Evolutionary conservation across 2,113 vertebrate species (phyloP).

Genomic region (Hemiprocne comata): DNA sequence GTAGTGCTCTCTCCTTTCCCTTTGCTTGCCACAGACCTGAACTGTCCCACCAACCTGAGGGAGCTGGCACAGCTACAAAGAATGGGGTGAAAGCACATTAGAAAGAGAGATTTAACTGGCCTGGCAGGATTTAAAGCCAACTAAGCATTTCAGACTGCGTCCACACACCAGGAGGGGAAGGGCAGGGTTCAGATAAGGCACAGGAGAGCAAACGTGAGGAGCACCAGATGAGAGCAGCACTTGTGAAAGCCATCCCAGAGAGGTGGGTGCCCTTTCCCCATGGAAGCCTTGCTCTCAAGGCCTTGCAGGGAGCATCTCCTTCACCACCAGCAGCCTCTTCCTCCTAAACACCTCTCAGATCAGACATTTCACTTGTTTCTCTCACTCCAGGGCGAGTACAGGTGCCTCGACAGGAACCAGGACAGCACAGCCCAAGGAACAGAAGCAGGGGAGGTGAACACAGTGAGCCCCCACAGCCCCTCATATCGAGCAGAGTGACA

Average conservation of each 20-base stretch:
- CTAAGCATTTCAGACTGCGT: neutral
- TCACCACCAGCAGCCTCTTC: neutral
- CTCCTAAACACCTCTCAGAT: neutral
- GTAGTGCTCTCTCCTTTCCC: neutral
- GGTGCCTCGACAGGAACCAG: neutral
- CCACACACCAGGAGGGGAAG: neutral
- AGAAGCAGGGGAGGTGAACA: neutral
- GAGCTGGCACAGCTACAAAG: neutral
- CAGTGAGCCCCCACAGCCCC: too few species aligned
- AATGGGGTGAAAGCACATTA: neutral
- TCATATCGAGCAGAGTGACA: rapidly evolving
- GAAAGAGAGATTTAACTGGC: constrained; percentile 3
- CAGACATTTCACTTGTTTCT: neutral
- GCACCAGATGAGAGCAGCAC: neutral
- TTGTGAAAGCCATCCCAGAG: neutral
- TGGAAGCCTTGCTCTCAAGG: neutral
- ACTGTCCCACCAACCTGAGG: neutral
- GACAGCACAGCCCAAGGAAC: neutral
- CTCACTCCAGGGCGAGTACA: rapidly evolving
- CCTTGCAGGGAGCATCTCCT: neutral
- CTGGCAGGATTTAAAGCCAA: constrained; percentile 33
- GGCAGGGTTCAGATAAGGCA: constrained; percentile 21
- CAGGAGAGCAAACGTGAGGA: neutral
- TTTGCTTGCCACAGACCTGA: neutral
- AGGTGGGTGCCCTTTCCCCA: neutral